Evolutionary conservation across 2,113 vertebrate species (phyloP).

Genomic region (Oncorhynchus clarkii): DNA sequence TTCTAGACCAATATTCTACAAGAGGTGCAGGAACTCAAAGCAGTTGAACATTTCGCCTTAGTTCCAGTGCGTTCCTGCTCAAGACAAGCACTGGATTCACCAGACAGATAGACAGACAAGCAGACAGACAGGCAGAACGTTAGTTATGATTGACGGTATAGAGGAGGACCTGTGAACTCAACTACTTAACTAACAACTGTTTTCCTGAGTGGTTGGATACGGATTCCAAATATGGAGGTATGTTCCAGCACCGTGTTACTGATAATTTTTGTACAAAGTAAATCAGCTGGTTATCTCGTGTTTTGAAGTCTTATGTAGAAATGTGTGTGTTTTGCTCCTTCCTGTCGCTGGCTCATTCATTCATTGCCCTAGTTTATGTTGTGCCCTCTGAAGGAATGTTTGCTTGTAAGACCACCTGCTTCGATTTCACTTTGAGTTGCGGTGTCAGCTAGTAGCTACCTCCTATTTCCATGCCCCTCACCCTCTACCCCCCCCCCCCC

Average conservation of each 20-base stretch:
- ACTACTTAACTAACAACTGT: neutral
- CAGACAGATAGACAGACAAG: too few relatives aligned
- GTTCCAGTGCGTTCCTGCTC: neutral
- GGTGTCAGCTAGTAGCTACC: constrained; percentile 57
- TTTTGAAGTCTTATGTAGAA: neutral
- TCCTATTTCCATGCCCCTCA: constrained; percentile 43
- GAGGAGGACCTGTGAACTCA: neutral
- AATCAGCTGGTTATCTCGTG: neutral
- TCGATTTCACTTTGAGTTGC: constrained; percentile 41
- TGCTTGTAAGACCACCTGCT: constrained; percentile 50
- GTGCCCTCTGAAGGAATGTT: constrained; percentile 27
- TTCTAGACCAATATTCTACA: too few relatives aligned
- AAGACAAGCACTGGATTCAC: too few relatives aligned
- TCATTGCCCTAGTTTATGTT: neutral
- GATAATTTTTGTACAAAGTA: neutral
- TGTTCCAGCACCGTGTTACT: neutral
- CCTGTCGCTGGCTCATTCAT: neutral
- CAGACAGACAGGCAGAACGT: neutral
- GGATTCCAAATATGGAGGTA: neutral
- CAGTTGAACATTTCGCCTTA: neutral
- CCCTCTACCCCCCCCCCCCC: too few relatives aligned
- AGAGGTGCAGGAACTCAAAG: constrained; percentile 9
- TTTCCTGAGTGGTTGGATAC: neutral
- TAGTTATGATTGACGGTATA: neutral
- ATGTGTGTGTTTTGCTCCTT: neutral